Base-by-base conservation (phyloP, 1,140 invertebrate genomes). In the Zaprionus gabonicus region DNA sequence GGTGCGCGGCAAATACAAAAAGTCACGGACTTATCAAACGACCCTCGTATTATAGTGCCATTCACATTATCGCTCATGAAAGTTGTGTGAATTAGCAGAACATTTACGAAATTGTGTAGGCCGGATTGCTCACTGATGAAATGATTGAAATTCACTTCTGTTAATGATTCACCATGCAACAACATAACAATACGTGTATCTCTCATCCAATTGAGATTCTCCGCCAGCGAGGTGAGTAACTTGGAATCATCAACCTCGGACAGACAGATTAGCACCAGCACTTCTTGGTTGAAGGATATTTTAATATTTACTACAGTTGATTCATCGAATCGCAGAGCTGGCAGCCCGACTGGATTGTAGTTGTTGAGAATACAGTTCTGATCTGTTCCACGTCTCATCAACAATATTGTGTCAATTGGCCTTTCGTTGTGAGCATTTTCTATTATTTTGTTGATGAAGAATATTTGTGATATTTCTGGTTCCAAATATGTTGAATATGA, bases 41-140 rank as follows among this genome's bases (percentile, higher is more conserved):
- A n/a, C n/a, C n/a, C n/a, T n/a, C n/a, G n/a, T n/a, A 25, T 9
- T 0, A 23, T 9, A 13, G 17, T n/a, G 6, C 17, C 23, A 12
- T n/a, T n/a, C n/a, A 46, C 10, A 31, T 27, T 15, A 38, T 4
- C 36, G 4, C 13, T 38, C 4, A 2, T 4, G 38, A n/a, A 15
- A 1, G n/a, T 56, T 13, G 34, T 44, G 28, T 58, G 17, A 1
- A 68, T 4, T 12, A 69, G 23, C n/a, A 69, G 20, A 12, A 69
- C 27, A 38, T 69, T 59, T 4, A 59, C 2, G 2, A 59, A 59
- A 15, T 13, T 36, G 15, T 51, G 9, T 2, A 15, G 13, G 2
- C 12, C 15, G 5, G 56, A 17, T 3, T 36, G 17, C 9, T 38
- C 4, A 4, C 17, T 3, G 9, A 59, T 59, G 13, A 59, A 20